phyloP scores from a whole-genome alignment of 2,888 invertebrate species.

The Sicus ferrugineus region DNA sequence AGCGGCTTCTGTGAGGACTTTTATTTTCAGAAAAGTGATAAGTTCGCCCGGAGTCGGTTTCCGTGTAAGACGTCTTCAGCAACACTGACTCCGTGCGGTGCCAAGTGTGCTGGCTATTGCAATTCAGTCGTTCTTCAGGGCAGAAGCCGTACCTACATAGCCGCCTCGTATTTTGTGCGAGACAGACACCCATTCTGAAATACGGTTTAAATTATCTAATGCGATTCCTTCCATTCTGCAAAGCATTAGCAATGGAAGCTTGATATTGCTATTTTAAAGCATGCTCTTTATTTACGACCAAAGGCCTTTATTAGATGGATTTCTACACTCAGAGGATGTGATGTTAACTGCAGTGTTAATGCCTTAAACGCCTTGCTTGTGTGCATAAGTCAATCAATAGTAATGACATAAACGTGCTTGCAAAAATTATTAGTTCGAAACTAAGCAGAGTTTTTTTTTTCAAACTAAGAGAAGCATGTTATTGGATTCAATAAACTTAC shows the following conservation, averaged over 20 bases:
- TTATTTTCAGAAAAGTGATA: neutral
- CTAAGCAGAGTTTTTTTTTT: no score
- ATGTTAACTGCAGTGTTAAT: no score
- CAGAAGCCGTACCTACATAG: neutral
- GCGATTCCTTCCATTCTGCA: neutral
- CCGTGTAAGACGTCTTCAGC: conserved; percentile 5
- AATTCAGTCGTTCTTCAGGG: conserved; percentile 7
- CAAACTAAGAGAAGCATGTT: no score
- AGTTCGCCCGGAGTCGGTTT: conserved; percentile 7
- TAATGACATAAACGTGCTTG: no score
- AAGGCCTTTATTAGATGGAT: neutral
- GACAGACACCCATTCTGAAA: neutral
- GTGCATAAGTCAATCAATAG: no score
- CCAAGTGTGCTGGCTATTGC: neutral
- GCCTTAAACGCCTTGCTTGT: no score
- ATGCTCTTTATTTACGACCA: neutral
- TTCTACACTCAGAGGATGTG: no score
- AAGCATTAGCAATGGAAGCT: neutral
- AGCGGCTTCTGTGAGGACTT: neutral
- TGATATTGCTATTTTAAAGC: no score
- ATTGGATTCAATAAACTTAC: no score
- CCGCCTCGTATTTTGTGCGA: neutral
- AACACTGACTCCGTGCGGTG: neutral
- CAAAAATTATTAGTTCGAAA: no score
- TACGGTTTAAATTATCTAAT: neutral